Evolutionary conservation across 2,797 vertebrate genomes (phyloP), one percentile per base, ranked within the genome.

Genomic region (Anabas testudineus): DNA sequence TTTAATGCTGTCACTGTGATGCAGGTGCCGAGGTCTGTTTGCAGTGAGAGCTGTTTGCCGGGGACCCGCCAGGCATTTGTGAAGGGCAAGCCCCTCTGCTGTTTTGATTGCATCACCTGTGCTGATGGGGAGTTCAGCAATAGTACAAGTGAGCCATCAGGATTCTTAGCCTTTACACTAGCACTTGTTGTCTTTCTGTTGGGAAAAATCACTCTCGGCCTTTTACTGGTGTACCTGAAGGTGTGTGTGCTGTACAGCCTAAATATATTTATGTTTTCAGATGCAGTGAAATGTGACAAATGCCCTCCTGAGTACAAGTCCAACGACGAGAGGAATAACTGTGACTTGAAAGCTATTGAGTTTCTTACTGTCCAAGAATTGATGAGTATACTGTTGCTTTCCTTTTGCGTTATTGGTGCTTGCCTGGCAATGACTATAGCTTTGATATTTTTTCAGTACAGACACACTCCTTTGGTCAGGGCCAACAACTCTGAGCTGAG

Each of bases 401-500:
- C 76, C 13, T 92, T 94, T 34, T 95, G 94, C 60, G 64, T 94
- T 24, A 81, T 90, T 67, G 94, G 93, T 42, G 92, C 90, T 13
- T 93, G 86, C 56, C 82, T 95, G 24, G 86, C 94, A 5, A 56
- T 92, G 43, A 86, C 72, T 18, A 70, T 93, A 74, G 92, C 91
- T 6, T 37, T 93, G 26, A 88, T 94, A 87, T 94, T 94, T 87
- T 95, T 91, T 67, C 78, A 87, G 71, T 88, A 89, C 76, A 93
- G 91, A 58, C 81, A 87, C 7, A 94, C 93, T 19, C 89, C 94
- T 0, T 84, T 94, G 15, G 93, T 95, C 5, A 92, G 79, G 49
- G 93, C 93, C 46, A 95, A 94, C 80, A 95, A 94, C 74, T 94
- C 92, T 26, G 93, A 94, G 62, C 70, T 95, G 80, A 95, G 94